Evolutionary conservation across 2,797 vertebrate species (phyloP), one percentile per base, ranked within the genome.

Genomic region (Dipus sagitta): DNA sequence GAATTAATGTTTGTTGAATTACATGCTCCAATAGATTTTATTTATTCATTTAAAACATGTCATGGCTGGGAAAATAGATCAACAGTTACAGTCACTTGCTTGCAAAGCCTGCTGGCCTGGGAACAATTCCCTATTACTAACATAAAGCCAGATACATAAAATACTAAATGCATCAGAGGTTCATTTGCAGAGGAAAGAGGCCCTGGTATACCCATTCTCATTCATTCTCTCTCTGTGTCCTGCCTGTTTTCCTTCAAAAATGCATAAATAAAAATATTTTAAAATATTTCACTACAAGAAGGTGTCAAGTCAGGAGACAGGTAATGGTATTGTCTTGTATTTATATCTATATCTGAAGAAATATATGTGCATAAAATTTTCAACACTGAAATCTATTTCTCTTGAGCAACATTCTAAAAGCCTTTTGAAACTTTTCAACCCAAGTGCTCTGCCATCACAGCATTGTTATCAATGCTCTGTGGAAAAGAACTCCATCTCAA

Each of bases 401-500:
- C 62, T 74, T n/a, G 90, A 91, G 81, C 52, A 92, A 72, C 84
- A 85, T 96, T 90, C 78, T 95, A 65, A 95, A 95, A 92, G 68
- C 32, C 76, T 91, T 78, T 93, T 88, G 81, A 90, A 95, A 92
- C 84, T 90, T 52, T 72, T 96, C 71, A 88, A 8, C 68, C 2
- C 8, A 24, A 65, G 30, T 67, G 70, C 75, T 92, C 88, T 65
- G 60, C 86, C 34, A 70, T 83, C 93, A 81, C n/a, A 77, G 75
- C 52, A 84, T 89, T 13, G 71, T 72, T 70, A 97, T 65, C 68
- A 75, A n/a, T 1, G 7, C 42, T 79, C 54, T 64, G 17, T 26
- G 72, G 47, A 90, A 92, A 97, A 83, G 88, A 96, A 96, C 97
- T 96, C 95, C 84, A 88, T 77, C 95, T 85, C 78, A 94, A 91